Evolutionary conservation across 1,140 invertebrate species (phyloP).

Genomic region (Zaprionus inermis): DNA sequence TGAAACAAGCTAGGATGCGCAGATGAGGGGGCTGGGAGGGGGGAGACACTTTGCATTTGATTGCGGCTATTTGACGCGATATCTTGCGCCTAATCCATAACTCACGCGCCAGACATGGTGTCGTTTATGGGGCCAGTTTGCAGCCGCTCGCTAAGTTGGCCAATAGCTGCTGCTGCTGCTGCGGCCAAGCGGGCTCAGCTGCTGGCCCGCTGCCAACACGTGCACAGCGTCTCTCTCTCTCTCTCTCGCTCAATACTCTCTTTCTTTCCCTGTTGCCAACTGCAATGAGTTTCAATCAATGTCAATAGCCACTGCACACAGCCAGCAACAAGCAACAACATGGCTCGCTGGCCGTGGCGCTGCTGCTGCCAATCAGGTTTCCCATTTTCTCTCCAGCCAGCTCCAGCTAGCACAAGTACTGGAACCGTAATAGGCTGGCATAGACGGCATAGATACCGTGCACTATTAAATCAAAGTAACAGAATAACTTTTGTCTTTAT

Average conservation of each 20-base stretch:
- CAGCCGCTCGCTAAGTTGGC: conserved; percentile 15
- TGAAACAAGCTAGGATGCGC: background rate
- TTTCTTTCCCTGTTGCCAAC: conserved; percentile 32
- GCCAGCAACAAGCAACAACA: conserved; percentile 14
- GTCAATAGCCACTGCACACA: conserved; percentile 66
- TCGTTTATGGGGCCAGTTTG: conserved; percentile 8
- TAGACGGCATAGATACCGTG: background rate
- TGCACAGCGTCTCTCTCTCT: conserved; percentile 6
- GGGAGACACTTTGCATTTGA: conserved; percentile 12
- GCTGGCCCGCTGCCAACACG: conserved; percentile 32
- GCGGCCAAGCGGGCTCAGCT: conserved; percentile 14
- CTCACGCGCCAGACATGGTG: conserved; percentile 39
- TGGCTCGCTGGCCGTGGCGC: conserved; percentile 28
- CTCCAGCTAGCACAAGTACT: conserved; percentile 9
- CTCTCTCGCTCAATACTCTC: background rate
- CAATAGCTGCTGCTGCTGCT: conserved; percentile 14
- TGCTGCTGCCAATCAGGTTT: conserved; percentile 57
- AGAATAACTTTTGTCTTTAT: no score
- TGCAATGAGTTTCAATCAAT: conserved; percentile 67
- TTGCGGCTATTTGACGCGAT: conserved; percentile 21
- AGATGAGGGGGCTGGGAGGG: background rate
- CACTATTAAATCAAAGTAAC: no score
- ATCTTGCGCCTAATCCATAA: conserved; percentile 33
- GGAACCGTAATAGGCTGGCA: conserved; percentile 3
- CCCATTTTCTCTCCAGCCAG: conserved; percentile 9